A percentile compares a stretch with the other conserved stretches of the same genome.
Evolutionary conservation across 1,140 invertebrate genomes (phyloP).

Genomic region (Caenorhabditis tropicalis): DNA sequence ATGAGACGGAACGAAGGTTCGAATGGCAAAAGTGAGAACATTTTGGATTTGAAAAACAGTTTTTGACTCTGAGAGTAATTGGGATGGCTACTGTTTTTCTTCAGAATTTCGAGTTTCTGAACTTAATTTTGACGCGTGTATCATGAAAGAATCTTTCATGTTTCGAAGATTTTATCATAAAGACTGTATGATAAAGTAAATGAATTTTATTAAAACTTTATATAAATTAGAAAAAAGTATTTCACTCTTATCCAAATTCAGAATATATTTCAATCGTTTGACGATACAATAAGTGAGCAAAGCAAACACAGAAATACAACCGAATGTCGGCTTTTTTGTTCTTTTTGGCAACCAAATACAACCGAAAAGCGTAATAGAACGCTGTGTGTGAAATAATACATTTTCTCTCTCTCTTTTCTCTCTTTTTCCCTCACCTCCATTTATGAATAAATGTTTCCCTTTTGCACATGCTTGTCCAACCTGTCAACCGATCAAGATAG

Average conservation of each 20-base stretch:
- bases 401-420: background rate
- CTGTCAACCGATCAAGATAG: conserved; percentile 8
- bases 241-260: too few relatives aligned
- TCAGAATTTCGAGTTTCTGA: too few relatives aligned
- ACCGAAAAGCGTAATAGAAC: conserved; percentile 8
- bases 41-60: background rate
- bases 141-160: too few relatives aligned
- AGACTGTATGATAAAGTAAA: too few relatives aligned
- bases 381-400: conserved; percentile 32
- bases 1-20: background rate
- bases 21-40: background rate
- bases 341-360: background rate
- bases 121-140: too few relatives aligned
- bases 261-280: background rate
- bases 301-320: background rate
- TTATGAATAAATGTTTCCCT: conserved; percentile 11
- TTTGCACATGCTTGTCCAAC: conserved; percentile 4
- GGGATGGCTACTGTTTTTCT: too few relatives aligned
- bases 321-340: background rate
- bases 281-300: conserved; percentile 28
- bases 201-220: too few relatives aligned
- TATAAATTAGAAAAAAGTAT: too few relatives aligned
- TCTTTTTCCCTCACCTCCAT: background rate
- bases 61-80: too few relatives aligned
- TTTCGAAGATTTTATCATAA: too few relatives aligned